A percentile compares a stretch with the other conserved stretches of the same genome.
These are phyloP conservation scores for Haliclystus octoradiatus DNA, from an alignment of 30 jellyfish, hydroid and myxozoan genomes.

Conservation along the genomic window DNA sequence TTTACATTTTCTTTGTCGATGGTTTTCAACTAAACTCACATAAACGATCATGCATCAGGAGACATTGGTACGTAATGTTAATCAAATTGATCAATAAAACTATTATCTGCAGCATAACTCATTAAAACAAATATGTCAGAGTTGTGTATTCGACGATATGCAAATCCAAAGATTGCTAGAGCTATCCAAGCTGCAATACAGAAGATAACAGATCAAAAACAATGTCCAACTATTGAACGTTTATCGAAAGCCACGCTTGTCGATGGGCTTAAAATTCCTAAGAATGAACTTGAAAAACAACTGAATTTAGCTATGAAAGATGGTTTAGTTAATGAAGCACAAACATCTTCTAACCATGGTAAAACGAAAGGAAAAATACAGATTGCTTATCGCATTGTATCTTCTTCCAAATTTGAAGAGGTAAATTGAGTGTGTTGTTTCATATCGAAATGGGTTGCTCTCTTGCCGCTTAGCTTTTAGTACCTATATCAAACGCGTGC, in stretches of 20 bases:
- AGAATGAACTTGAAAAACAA: slow-evolving; percentile 75
- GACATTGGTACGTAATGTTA: no score
- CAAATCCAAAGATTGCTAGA: slow-evolving; percentile 87
- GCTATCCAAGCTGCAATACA: slow-evolving; percentile 86
- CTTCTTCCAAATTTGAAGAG: slow-evolving; percentile 49
- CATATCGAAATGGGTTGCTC: no score
- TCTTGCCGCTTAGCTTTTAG: no score
- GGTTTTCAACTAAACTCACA: no score
- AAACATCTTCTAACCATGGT: slow-evolving; percentile 63
- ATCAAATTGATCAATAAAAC: no score
- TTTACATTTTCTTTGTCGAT: no score
- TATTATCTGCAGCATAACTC: no score
- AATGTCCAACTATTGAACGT: slow-evolving; percentile 87
- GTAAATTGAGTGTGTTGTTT: no score
- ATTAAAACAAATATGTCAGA: slow-evolving; percentile 55
- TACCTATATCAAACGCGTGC: no score
- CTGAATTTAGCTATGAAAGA: slow-evolving; percentile 72
- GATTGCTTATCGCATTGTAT: slow-evolving; percentile 44
- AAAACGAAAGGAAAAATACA: slow-evolving; percentile 45
- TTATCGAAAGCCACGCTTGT: slow-evolving; percentile 66
- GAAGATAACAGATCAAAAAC: slow-evolving; percentile 88
- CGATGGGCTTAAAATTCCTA: slow-evolving; percentile 80
- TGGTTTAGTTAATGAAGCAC: slow-evolving; percentile 67
- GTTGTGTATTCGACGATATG: slow-evolving; percentile 68
- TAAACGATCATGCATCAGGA: no score